Conservation (phyloP, 1,140 invertebrate genomes). For the Pinna nobilis region DNA sequence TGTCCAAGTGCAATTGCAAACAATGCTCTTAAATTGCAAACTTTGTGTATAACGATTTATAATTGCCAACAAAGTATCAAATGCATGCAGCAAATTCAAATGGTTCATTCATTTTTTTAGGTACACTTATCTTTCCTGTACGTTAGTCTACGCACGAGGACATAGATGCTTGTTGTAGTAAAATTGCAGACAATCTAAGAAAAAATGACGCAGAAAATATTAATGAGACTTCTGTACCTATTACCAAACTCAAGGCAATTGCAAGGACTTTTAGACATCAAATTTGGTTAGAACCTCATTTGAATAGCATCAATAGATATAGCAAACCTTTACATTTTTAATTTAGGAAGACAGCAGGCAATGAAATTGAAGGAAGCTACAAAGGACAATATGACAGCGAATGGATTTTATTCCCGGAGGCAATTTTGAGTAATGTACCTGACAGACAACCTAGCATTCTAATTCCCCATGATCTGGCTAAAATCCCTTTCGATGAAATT, state of each 20-base stretch:
- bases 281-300: constrained; percentile 18
- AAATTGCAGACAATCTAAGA: constrained; percentile 29
- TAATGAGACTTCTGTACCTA: constrained; percentile 1
- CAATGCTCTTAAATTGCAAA: too few relatives aligned
- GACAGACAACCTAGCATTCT: background rate
- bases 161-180: constrained; percentile 40
- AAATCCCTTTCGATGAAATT: background rate
- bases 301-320: constrained; percentile 19
- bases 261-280: constrained; percentile 23
- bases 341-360: background rate
- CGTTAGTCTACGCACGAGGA: constrained; percentile 47
- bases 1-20: too few relatives aligned
- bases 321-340: constrained; percentile 28
- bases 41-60: too few relatives aligned
- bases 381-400: background rate
- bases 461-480: background rate
- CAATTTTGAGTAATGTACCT: constrained; percentile 3
- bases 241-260: constrained; percentile 14
- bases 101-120: constrained; percentile 15
- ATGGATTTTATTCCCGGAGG: background rate
- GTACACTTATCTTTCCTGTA: constrained; percentile 42
- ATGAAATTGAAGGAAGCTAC: constrained; percentile 7
- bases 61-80: background rate
- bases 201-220: constrained; percentile 34
- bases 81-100: background rate